Evolutionary conservation across 2,113 vertebrate genomes (phyloP).

Genomic region (Natator depressus): DNA sequence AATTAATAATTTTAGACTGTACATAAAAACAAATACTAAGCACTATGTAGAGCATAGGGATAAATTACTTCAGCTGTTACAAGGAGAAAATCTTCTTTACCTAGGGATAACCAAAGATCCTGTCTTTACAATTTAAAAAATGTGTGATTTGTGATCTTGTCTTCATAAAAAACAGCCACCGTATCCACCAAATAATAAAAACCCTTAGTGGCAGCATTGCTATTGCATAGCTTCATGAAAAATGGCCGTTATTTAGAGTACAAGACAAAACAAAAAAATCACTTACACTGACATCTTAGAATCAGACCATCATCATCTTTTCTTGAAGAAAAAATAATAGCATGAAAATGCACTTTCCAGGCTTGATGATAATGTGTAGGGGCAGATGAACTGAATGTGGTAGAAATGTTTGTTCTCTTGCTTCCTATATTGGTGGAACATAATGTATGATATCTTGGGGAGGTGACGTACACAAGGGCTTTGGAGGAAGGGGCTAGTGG

Average conservation of each 20-base stretch:
- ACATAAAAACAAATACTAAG: background rate
- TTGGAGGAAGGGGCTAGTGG: background rate
- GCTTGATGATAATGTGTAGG: background rate
- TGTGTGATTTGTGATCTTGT: conserved; percentile 26
- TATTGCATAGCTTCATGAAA: background rate
- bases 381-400: background rate
- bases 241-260: conserved; percentile 22
- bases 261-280: background rate
- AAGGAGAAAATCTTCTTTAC: conserved; percentile 4
- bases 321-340: background rate
- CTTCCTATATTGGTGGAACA: background rate
- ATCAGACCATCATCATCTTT: background rate
- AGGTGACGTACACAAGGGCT: background rate
- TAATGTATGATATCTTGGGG: background rate
- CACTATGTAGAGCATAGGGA: background rate
- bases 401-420: background rate
- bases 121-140: conserved; percentile 14
- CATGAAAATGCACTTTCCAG: background rate
- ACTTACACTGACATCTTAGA: background rate
- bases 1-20: background rate
- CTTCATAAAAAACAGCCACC: background rate
- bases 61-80: background rate
- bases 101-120: conserved; percentile 6
- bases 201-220: fast-evolving
- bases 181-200: conserved; percentile 10